Conservation (phyloP, 2,888 invertebrate genomes). For the Epirrhoe alternata region DNA sequence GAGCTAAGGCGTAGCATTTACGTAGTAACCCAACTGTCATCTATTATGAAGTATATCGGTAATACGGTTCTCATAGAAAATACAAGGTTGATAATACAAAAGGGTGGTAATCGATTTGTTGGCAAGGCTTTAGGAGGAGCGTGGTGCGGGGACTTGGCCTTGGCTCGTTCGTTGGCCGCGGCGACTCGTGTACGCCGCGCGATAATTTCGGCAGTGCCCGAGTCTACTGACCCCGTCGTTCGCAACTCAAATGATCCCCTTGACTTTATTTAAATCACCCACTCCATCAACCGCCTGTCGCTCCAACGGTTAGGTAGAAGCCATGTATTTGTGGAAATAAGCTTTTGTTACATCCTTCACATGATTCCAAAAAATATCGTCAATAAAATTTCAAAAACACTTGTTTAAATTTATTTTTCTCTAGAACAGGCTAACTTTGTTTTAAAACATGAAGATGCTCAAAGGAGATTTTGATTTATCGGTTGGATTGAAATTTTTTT, state of each 20-base stretch:
- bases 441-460: no score
- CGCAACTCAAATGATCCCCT: constrained; percentile 81
- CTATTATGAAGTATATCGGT: constrained; percentile 12
- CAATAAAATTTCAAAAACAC: no score
- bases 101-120: constrained; percentile 44
- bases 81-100: constrained; percentile 28
- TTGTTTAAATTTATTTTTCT: no score
- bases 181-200: constrained; percentile 72
- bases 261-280: constrained; percentile 81
- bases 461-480: no score
- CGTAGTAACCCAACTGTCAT: constrained; percentile 27
- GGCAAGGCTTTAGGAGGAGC: constrained; percentile 44
- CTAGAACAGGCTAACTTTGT: no score
- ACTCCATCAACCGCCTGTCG: constrained; percentile 56
- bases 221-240: constrained; percentile 82
- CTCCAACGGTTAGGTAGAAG: constrained; percentile 39
- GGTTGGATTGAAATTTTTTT: no score
- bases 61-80: constrained; percentile 21
- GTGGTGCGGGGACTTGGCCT: constrained; percentile 67
- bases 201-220: constrained; percentile 81
- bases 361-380: no score
- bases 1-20: constrained; percentile 16
- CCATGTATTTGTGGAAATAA: constrained; percentile 23
- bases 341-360: constrained; percentile 6
- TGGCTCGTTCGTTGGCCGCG: constrained; percentile 79